Conservation (phyloP, 2,797 vertebrate species). For the Margarornis squamiger region DNA sequence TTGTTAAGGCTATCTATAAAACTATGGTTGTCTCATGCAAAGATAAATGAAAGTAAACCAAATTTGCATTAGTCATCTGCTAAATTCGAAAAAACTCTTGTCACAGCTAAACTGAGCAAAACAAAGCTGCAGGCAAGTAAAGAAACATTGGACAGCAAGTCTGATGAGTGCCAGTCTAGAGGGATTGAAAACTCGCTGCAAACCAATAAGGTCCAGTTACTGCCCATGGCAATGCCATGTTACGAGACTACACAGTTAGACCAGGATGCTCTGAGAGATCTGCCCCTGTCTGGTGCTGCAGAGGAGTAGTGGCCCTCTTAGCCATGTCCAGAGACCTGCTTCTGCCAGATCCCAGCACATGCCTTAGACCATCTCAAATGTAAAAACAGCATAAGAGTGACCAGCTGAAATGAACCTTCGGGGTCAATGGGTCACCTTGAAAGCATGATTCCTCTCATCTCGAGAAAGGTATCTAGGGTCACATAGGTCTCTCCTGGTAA, state of each 20-base stretch:
- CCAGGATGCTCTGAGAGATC: no score
- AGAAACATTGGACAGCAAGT: background rate
- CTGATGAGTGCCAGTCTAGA: accelerated
- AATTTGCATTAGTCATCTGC: accelerated
- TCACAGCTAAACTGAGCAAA: background rate
- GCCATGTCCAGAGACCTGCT: background rate
- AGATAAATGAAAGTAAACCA: background rate
- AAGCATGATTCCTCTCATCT: background rate
- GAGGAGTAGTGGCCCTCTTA: background rate
- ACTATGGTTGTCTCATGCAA: background rate
- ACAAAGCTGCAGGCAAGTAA: background rate
- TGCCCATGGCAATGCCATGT: background rate
- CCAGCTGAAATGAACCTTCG: background rate
- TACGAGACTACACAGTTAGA: background rate
- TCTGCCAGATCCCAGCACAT: accelerated
- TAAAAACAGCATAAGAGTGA: background rate
- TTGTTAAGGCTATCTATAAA: background rate
- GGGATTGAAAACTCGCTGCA: background rate
- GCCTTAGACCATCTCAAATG: background rate
- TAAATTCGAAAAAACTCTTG: background rate
- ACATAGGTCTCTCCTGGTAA: background rate
- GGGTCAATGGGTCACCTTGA: background rate
- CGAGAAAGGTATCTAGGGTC: background rate
- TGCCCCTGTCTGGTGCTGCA: background rate
- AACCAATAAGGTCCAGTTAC: background rate